phyloP scores from a whole-genome alignment of 2,113 vertebrate species.

The Rhipidura dahli region DNA sequence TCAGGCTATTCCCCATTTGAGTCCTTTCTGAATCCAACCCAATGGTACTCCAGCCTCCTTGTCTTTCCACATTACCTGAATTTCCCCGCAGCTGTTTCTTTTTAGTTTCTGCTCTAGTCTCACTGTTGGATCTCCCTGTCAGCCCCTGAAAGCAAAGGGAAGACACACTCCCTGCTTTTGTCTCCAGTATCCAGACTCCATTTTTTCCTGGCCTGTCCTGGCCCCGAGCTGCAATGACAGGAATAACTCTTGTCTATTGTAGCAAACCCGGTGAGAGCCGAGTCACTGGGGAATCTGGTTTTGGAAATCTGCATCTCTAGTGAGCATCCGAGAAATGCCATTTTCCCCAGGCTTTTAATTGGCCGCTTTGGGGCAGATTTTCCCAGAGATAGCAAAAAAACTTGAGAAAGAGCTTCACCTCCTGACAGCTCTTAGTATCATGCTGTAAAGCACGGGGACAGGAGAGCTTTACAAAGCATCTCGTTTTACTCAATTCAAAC shows the following conservation, averaged over 20 bases:
- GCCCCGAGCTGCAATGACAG: background rate
- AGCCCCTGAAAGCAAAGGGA: background rate
- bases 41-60: background rate
- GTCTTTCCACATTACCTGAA: background rate
- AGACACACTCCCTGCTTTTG: background rate
- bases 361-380: conserved; percentile 37
- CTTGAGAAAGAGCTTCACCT: conserved; percentile 20
- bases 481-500: background rate
- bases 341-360: conserved; percentile 55
- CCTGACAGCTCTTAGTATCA: conserved; percentile 8
- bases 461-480: background rate
- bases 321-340: background rate
- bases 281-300: background rate
- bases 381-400: background rate
- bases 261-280: fast-evolving
- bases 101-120: background rate
- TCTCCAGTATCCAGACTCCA: background rate
- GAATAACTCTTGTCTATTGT: background rate
- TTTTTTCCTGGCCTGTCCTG: background rate
- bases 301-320: conserved; percentile 24
- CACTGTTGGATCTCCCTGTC: background rate
- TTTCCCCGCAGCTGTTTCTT: fast-evolving
- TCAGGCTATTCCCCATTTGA: background rate
- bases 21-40: background rate
- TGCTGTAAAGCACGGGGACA: background rate